Evolutionary conservation across 2,888 invertebrate genomes (phyloP).

Genomic region (Trichopoda pennipes): DNA sequence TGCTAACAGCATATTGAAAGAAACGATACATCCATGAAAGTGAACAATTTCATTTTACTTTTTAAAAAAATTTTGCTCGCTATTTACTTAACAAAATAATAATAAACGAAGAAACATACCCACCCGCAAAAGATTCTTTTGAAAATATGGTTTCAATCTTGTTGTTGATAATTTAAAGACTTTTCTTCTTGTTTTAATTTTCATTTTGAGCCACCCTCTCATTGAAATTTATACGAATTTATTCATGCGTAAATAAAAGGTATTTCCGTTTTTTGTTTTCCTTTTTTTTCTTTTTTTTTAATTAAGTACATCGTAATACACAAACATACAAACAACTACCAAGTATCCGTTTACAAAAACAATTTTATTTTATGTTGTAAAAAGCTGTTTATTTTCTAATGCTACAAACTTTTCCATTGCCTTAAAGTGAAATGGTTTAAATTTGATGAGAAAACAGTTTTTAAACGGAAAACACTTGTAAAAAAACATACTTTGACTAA

Average conservation of each 20-base stretch:
- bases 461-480: too few relatives aligned
- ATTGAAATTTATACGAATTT: neutral
- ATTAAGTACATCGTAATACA: too few relatives aligned
- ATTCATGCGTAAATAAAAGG: slow-evolving; percentile 7
- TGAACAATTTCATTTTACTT: slow-evolving; percentile 24
- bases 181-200: slow-evolving; percentile 26
- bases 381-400: too few relatives aligned
- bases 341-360: too few relatives aligned
- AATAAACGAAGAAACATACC: slow-evolving; percentile 5
- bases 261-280: too few relatives aligned
- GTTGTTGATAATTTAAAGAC: slow-evolving; percentile 48
- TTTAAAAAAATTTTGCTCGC: slow-evolving; percentile 26
- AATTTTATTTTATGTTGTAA: too few relatives aligned
- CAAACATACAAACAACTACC: too few relatives aligned
- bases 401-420: too few relatives aligned
- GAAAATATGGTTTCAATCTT: slow-evolving; percentile 28
- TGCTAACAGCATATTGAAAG: slow-evolving; percentile 35
- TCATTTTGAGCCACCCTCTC: slow-evolving; percentile 36
- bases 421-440: too few relatives aligned
- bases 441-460: too few relatives aligned
- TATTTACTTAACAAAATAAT: slow-evolving; percentile 53
- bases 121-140: neutral
- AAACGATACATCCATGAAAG: neutral
- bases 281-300: too few relatives aligned
- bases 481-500: too few relatives aligned